These are phyloP conservation scores for Tachina fera DNA, from an alignment of 2,888 invertebrate genomes.

Conservation along the genomic window DNA sequence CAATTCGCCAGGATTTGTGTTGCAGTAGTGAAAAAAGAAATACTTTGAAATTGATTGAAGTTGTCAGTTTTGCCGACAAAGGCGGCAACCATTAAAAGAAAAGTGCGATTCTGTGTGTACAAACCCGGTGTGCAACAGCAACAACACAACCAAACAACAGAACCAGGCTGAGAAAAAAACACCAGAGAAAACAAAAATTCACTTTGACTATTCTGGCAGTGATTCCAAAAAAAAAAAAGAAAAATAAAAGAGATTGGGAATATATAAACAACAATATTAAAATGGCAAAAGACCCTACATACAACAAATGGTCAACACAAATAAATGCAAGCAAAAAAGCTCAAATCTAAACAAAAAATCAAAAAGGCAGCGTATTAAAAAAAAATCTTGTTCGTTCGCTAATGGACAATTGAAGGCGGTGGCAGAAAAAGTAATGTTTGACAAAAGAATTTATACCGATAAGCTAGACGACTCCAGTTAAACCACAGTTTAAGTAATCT, in stretches of 20 bases:
- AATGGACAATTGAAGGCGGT: slow-evolving; percentile 53
- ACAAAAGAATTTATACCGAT: slow-evolving; percentile 31
- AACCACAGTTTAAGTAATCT: neutral
- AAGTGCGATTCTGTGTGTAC: slow-evolving; percentile 46
- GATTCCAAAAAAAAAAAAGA: slow-evolving; percentile 44
- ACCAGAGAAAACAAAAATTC: slow-evolving; percentile 52
- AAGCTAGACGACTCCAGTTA: slow-evolving; percentile 22
- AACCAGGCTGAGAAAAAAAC: slow-evolving; percentile 46
- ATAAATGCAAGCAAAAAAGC: slow-evolving; percentile 1
- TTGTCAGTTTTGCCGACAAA: slow-evolving; percentile 74
- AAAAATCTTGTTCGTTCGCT: neutral
- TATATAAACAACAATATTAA: slow-evolving; percentile 37
- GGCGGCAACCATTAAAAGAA: slow-evolving; percentile 71
- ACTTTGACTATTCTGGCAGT: slow-evolving; percentile 68
- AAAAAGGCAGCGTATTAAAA: slow-evolving; percentile 38
- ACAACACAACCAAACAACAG: slow-evolving; percentile 31
- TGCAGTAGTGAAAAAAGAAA: slow-evolving; percentile 44
- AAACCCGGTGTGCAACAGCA: slow-evolving; percentile 51
- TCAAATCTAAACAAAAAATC: slow-evolving; percentile 23
- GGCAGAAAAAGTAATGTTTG: slow-evolving; percentile 15
- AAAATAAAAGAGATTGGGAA: slow-evolving; percentile 13
- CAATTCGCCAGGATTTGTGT: slow-evolving; percentile 69
- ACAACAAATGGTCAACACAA: slow-evolving; percentile 52
- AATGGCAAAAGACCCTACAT: slow-evolving; percentile 11
- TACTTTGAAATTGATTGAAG: slow-evolving; percentile 74